A percentile compares a stretch with the other conserved stretches of the same genome.
These are phyloP conservation scores for Thera obeliscata DNA, from an alignment of 2,888 invertebrate genomes.

Conservation along the genomic window DNA sequence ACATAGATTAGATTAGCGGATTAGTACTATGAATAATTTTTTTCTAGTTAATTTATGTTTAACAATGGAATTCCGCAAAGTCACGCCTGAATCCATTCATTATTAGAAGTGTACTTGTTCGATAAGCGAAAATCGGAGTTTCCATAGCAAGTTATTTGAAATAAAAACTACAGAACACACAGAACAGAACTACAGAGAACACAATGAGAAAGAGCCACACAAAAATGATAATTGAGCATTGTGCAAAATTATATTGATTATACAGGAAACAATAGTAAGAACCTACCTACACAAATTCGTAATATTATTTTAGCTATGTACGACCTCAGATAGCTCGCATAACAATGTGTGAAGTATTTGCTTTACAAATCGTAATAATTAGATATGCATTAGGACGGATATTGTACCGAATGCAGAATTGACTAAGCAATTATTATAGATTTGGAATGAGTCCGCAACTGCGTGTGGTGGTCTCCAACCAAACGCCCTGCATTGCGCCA, in stretches of 20 bases:
- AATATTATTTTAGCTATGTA: too few relatives aligned
- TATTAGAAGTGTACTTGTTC: not conserved
- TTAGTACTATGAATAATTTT: too few relatives aligned
- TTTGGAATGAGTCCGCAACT: constrained; percentile 70
- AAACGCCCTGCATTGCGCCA: constrained; percentile 81
- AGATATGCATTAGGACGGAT: constrained; percentile 29
- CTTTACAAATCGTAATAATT: not conserved
- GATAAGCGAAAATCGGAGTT: not conserved
- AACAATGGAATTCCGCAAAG: too few relatives aligned
- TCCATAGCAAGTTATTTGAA: not conserved
- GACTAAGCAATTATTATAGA: constrained; percentile 69
- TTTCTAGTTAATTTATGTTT: too few relatives aligned
- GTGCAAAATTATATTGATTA: not conserved
- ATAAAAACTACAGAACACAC: too few relatives aligned
- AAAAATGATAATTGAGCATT: not conserved
- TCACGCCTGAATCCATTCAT: too few relatives aligned
- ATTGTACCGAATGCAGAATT: constrained; percentile 56
- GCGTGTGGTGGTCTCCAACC: constrained; percentile 68
- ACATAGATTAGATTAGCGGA: too few relatives aligned
- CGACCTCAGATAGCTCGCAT: too few relatives aligned
- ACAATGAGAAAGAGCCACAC: not conserved
- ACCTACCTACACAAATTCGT: too few relatives aligned
- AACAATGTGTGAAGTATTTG: not conserved
- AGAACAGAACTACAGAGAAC: not conserved
- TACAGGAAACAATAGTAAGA: not conserved